Percentiles rank a stretch among this genome's conserved stretches.
These are phyloP conservation scores for Notechis scutatus DNA, from an alignment of 2,113 vertebrate species.

Conservation along the genomic window DNA sequence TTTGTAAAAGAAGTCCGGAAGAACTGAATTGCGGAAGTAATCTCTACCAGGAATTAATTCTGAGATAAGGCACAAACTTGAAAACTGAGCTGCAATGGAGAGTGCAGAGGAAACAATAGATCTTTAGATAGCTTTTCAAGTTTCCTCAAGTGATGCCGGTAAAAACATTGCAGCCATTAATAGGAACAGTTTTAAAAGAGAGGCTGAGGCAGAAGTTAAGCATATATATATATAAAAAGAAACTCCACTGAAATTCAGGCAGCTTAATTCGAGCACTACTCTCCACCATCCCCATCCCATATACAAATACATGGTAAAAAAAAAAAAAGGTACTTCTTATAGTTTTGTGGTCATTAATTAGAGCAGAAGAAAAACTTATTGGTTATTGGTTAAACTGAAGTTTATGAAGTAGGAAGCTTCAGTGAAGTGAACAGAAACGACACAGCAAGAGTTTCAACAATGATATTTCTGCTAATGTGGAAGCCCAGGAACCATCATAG, in stretches of 20 bases:
- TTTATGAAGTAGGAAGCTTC: background rate
- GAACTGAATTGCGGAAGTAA: constrained; percentile 34
- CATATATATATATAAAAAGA: background rate
- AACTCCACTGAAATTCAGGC: background rate
- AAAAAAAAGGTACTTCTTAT: background rate
- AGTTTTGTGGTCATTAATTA: constrained; percentile 8
- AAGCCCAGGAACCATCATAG: background rate
- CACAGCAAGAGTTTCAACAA: background rate
- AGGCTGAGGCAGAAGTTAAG: background rate
- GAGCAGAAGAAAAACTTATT: background rate
- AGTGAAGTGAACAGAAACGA: background rate
- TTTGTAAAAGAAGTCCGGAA: accelerated
- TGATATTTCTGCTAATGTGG: background rate
- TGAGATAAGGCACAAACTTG: constrained; percentile 56
- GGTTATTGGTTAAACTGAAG: constrained; percentile 17
- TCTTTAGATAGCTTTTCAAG: constrained; percentile 55
- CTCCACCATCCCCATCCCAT: background rate
- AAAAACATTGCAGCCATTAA: background rate
- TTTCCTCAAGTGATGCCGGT: constrained; percentile 47
- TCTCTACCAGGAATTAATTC: constrained; percentile 58
- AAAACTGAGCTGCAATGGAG: constrained; percentile 54
- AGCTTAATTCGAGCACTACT: accelerated
- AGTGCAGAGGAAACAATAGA: constrained; percentile 63
- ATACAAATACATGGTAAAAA: background rate
- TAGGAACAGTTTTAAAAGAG: constrained; percentile 11